Conservation (phyloP, 2,888 invertebrate species). For the Eupithecia subfuscata region DNA sequence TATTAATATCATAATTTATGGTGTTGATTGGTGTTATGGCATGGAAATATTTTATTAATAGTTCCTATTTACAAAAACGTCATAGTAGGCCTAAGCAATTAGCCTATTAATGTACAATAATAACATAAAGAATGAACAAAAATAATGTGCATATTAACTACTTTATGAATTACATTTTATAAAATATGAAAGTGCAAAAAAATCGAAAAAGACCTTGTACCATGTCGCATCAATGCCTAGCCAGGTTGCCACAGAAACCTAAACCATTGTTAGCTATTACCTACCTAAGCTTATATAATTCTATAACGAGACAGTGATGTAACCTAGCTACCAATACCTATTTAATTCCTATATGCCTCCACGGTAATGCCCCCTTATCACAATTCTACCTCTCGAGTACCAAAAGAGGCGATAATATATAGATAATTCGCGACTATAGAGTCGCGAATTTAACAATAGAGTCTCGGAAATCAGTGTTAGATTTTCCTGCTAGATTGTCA, state of each 20-base stretch:
- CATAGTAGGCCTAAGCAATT: neutral
- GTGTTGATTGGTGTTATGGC: neutral
- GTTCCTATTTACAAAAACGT: neutral
- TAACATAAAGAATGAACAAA: neutral
- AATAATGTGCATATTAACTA: too few species aligned
- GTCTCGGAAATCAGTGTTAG: neutral
- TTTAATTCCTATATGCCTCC: neutral
- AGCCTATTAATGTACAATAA: neutral
- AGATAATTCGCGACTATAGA: too few species aligned
- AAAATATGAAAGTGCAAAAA: neutral
- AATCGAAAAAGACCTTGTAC: neutral
- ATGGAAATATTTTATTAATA: neutral
- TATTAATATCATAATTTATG: neutral
- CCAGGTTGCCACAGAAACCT: neutral
- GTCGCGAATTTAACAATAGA: constrained; percentile 6
- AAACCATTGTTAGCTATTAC: neutral
- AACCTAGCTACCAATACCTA: neutral
- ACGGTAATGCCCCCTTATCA: constrained; percentile 8
- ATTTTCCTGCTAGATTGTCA: constrained; percentile 8
- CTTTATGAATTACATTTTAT: too few species aligned
- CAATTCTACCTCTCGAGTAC: neutral
- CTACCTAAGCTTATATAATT: neutral
- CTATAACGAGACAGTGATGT: neutral
- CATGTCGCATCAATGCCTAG: neutral
- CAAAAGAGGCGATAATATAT: neutral